Conservation (phyloP, 2,113 vertebrate species). For the Zingel zingel region DNA sequence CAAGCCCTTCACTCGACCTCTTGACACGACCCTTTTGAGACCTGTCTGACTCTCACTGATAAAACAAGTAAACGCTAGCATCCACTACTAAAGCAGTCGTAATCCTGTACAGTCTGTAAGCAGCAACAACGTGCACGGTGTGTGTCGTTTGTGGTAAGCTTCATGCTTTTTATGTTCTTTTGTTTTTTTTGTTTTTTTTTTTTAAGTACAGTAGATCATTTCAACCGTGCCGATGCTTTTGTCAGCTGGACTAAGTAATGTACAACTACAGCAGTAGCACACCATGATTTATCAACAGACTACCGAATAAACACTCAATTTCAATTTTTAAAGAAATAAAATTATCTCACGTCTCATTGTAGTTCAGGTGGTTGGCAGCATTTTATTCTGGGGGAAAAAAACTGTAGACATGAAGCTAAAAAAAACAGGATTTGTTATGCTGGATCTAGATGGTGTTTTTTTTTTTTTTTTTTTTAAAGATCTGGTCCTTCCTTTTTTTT, state of each 20-base stretch:
- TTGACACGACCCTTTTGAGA: constrained; percentile 78
- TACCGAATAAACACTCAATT: too few relatives aligned
- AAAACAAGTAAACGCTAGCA: not conserved
- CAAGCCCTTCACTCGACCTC: constrained; percentile 70
- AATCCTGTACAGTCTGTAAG: constrained; percentile 25
- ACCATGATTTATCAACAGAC: too few relatives aligned
- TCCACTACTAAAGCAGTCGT: not conserved
- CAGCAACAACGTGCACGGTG: not conserved
- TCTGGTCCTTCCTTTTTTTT: not conserved
- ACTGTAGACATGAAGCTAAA: not conserved
- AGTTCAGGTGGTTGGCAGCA: not conserved
- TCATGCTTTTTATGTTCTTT: not conserved
- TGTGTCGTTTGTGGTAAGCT: constrained; percentile 11
- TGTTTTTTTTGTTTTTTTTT: not conserved
- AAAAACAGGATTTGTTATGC: not conserved
- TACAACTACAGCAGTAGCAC: too few relatives aligned
- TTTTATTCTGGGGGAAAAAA: not conserved
- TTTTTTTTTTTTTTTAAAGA: not conserved
- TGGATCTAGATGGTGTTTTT: not conserved
- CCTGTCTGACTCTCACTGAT: constrained; percentile 70
- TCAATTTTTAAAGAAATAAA: too few relatives aligned
- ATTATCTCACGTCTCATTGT: too few relatives aligned
- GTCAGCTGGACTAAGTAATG: too few relatives aligned
- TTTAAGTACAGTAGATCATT: not conserved
- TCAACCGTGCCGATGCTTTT: not conserved